Evolutionary conservation across 1,140 invertebrate genomes (phyloP).

Genomic region (Drosophila lowei): DNA sequence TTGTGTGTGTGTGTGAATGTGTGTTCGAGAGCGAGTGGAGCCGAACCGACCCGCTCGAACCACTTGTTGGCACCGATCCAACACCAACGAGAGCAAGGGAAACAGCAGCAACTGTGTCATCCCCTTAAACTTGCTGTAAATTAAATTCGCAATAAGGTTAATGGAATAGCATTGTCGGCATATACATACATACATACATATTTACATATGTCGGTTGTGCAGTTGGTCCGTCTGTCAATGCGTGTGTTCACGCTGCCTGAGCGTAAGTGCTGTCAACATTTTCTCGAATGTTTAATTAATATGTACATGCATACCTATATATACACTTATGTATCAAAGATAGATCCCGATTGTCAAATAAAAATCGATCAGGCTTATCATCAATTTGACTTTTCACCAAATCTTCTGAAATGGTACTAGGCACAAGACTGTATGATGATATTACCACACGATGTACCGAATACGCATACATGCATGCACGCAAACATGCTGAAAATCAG

Average conservation of each 20-base stretch:
- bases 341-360: no score
- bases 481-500: no score
- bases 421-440: no score
- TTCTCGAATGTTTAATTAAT: no score
- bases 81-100: slow-evolving; percentile 35
- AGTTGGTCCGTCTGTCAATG: neutral
- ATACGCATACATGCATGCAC: no score
- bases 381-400: no score
- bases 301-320: no score
- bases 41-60: slow-evolving; percentile 41
- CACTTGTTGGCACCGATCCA: slow-evolving; percentile 74
- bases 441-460: no score
- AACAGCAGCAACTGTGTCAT: slow-evolving; percentile 50
- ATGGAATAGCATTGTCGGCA: slow-evolving; percentile 21
- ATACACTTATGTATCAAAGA: no score
- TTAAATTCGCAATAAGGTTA: slow-evolving; percentile 43
- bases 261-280: no score
- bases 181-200: slow-evolving; percentile 19
- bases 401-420: no score
- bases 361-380: no score
- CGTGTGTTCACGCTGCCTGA: neutral
- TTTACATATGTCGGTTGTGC: slow-evolving; percentile 12
- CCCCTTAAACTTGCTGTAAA: slow-evolving; percentile 13
- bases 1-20: neutral
- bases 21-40: slow-evolving; percentile 36